These are phyloP conservation scores for Dugesia japonica DNA, from an alignment of 2,888 invertebrate species.

Conservation along the genomic window DNA sequence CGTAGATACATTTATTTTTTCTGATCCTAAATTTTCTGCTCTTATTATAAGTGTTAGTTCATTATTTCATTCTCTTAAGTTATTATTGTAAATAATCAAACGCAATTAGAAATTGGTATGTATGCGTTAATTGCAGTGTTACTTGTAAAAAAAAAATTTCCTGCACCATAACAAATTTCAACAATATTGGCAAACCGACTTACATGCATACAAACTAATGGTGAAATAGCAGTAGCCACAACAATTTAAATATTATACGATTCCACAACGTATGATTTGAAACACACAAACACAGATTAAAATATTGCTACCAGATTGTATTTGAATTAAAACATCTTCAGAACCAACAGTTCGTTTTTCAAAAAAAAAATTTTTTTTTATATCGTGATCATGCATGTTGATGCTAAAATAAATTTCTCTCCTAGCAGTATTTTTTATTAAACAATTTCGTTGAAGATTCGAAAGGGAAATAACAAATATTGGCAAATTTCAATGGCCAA, in stretches of 20 bases:
- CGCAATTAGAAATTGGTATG: slow-evolving; percentile 20
- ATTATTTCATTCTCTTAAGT: slow-evolving; percentile 20
- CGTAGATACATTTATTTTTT: slow-evolving; percentile 14
- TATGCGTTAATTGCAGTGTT: slow-evolving; percentile 20
- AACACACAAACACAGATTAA: not conserved
- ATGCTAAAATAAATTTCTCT: too few relatives aligned
- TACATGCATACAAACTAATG: not conserved
- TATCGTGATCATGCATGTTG: not conserved
- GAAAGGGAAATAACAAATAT: too few relatives aligned
- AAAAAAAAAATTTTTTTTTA: not conserved
- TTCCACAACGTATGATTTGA: slow-evolving; percentile 13
- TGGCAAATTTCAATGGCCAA: not conserved
- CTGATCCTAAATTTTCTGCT: slow-evolving; percentile 20
- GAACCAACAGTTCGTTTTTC: slow-evolving; percentile 2
- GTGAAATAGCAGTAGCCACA: not conserved
- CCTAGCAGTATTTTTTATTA: too few relatives aligned
- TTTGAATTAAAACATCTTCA: slow-evolving; percentile 14
- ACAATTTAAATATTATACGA: not conserved
- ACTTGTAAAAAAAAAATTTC: not conserved
- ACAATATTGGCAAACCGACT: slow-evolving; percentile 15
- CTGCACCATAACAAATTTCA: slow-evolving; percentile 3
- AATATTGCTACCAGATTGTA: slow-evolving; percentile 13
- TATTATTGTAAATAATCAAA: slow-evolving; percentile 14
- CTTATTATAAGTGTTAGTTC: slow-evolving; percentile 20
- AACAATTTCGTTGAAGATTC: too few relatives aligned